A percentile compares a stretch with the other conserved stretches of the same genome.
Evolutionary conservation across 2,888 invertebrate species (phyloP).

Genomic region (Stenurella melanura): DNA sequence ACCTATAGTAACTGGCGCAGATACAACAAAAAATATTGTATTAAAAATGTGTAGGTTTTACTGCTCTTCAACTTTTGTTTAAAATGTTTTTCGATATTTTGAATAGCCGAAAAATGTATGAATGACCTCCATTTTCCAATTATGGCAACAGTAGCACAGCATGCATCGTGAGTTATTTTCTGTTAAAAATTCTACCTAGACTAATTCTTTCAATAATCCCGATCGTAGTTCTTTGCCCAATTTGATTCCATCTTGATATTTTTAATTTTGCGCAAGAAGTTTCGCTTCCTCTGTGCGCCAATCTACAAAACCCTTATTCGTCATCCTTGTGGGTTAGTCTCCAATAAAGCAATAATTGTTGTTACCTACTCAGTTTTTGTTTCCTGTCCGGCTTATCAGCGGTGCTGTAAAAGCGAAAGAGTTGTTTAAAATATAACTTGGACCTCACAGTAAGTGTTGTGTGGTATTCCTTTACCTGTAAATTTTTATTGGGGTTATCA

Average conservation of each 20-base stretch:
- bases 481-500: constrained; percentile 24
- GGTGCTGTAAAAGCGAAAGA: constrained; percentile 26
- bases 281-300: not conserved
- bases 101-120: too few relatives aligned
- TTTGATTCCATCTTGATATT: not conserved
- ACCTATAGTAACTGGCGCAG: too few relatives aligned
- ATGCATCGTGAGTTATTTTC: too few relatives aligned
- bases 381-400: constrained; percentile 18
- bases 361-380: constrained; percentile 31
- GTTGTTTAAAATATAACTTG: constrained; percentile 5
- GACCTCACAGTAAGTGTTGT: constrained; percentile 17
- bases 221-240: too few relatives aligned
- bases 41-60: too few relatives aligned
- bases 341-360: constrained; percentile 29
- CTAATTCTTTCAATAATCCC: too few relatives aligned
- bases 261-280: not conserved
- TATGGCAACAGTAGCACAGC: too few relatives aligned
- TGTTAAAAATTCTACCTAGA: too few relatives aligned
- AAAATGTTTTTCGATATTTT: too few relatives aligned
- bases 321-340: constrained; percentile 13
- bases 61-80: too few relatives aligned
- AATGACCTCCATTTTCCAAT: too few relatives aligned
- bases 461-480: constrained; percentile 22
- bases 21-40: too few relatives aligned
- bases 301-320: not conserved